Conservation (phyloP, 1,140 invertebrate species). For the Brachionus manjavacas region DNA sequence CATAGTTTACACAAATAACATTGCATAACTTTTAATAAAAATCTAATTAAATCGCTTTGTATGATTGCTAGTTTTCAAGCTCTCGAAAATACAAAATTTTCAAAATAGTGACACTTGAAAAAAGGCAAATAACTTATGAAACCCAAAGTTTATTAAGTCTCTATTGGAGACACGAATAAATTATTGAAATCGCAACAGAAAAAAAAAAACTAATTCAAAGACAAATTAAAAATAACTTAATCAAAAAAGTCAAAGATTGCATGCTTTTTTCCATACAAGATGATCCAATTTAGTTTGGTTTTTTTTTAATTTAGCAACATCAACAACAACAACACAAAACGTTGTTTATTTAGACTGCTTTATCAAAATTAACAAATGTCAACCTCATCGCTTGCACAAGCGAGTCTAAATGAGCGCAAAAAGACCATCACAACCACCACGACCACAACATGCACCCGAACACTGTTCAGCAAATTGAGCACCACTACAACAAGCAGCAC, state of each 20-base stretch:
- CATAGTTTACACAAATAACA: not conserved
- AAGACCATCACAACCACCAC: not conserved
- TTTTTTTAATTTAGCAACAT: not conserved
- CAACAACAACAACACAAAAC: not conserved
- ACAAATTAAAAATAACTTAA: not conserved
- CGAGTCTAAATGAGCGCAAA: not conserved
- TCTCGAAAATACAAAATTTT: too few relatives aligned
- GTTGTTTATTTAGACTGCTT: not conserved
- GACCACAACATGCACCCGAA: not conserved
- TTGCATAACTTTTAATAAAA: not conserved
- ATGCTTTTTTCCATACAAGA: not conserved
- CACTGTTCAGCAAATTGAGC: not conserved
- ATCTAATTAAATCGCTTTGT: not conserved
- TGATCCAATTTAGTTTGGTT: not conserved
- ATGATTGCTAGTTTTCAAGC: not conserved
- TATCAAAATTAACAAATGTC: slow-evolving; percentile 1
- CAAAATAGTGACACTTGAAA: not conserved
- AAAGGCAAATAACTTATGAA: slow-evolving; percentile 24
- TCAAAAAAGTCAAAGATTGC: not conserved
- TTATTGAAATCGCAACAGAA: not conserved
- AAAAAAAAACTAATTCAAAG: not conserved
- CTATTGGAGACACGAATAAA: slow-evolving; percentile 36
- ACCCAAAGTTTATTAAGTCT: not conserved
- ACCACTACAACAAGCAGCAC: not conserved
- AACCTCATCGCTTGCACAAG: slow-evolving; percentile 19